Evolutionary conservation across 2,888 invertebrate genomes (phyloP).

Genomic region (Strigamia transsilvanica): DNA sequence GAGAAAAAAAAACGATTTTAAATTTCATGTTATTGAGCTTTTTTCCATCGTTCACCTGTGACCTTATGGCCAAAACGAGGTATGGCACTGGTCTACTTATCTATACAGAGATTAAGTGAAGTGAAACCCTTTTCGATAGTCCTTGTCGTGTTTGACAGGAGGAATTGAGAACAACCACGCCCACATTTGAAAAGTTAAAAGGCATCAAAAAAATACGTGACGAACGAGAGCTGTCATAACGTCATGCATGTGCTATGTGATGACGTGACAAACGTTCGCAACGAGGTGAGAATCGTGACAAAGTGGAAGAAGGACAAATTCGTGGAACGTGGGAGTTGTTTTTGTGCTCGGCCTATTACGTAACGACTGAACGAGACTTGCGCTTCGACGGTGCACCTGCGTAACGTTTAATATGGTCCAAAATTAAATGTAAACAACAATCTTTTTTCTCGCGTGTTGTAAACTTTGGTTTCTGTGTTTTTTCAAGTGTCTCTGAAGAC

Average conservation of each 20-base stretch:
- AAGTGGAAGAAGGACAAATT: not conserved
- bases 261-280: slow-evolving; percentile 51
- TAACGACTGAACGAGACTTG: not conserved
- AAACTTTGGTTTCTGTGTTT: slow-evolving; percentile 19
- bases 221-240: slow-evolving; percentile 41
- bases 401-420: not conserved
- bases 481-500: slow-evolving; percentile 32
- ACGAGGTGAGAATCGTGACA: slow-evolving; percentile 43
- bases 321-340: not conserved
- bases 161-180: slow-evolving; percentile 36
- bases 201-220: slow-evolving; percentile 19
- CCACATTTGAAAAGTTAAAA: slow-evolving; percentile 18
- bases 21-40: too few species aligned
- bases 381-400: not conserved
- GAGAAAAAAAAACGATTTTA: slow-evolving; percentile 62
- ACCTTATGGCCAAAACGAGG: slow-evolving; percentile 14
- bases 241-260: not conserved
- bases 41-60: not conserved
- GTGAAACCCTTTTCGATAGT: slow-evolving; percentile 30
- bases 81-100: slow-evolving; percentile 49
- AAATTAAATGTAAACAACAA: not conserved
- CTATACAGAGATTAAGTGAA: slow-evolving; percentile 13
- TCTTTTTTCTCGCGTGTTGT: not conserved
- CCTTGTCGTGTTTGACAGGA: slow-evolving; percentile 35
- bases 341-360: not conserved